Evolutionary conservation across 2,113 vertebrate species (phyloP).

Genomic region (Theristicus caerulescens): DNA sequence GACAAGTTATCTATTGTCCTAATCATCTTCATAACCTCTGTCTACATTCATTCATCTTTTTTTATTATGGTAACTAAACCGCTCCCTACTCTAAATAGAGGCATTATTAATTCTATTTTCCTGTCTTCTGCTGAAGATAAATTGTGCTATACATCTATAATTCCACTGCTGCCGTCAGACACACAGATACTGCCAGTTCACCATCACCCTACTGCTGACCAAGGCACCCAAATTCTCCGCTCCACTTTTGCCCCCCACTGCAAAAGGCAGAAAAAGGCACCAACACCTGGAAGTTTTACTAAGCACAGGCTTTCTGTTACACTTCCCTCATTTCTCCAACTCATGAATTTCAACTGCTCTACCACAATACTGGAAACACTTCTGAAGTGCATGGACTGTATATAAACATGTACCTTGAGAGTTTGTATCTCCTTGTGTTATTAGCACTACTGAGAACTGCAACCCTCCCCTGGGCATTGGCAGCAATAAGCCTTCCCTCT

Average conservation of each 20-base stretch:
- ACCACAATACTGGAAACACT: background rate
- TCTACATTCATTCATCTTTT: slow-evolving; percentile 53
- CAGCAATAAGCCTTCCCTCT: background rate
- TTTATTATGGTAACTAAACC: slow-evolving; percentile 53
- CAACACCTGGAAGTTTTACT: background rate
- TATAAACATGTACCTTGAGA: accelerated
- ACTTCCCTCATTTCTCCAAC: background rate
- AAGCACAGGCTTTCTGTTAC: background rate
- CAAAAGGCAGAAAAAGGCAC: background rate
- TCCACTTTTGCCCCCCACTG: background rate
- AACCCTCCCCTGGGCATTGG: background rate
- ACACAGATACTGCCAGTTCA: background rate
- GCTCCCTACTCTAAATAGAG: slow-evolving; percentile 8
- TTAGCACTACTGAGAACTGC: background rate
- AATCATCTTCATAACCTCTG: slow-evolving; percentile 62
- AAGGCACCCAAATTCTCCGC: background rate
- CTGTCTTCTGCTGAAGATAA: slow-evolving; percentile 1
- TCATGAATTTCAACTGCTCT: background rate
- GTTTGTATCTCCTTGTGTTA: background rate
- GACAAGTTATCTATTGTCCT: slow-evolving; percentile 63
- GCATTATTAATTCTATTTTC: slow-evolving; percentile 46
- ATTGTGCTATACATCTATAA: background rate
- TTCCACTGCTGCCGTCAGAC: background rate
- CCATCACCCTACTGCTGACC: background rate
- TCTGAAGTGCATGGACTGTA: background rate